phyloP scores from a whole-genome alignment of 2,797 vertebrate genomes.

The Danio choprae region DNA sequence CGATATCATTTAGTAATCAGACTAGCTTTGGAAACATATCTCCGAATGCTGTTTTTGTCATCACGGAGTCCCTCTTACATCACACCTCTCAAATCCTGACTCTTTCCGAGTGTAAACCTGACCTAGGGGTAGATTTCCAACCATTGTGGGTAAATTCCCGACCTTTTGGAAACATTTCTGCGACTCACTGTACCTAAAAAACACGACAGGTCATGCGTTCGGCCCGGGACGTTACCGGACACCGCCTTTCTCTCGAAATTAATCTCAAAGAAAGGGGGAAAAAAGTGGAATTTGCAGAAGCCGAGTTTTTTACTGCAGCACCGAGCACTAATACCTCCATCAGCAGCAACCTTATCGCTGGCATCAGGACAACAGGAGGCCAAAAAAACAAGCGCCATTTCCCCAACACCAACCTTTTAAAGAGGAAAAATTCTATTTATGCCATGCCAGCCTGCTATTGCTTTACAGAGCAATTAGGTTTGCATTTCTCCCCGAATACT shows the following conservation, averaged over 20 bases:
- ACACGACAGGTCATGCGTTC: conserved; percentile 40
- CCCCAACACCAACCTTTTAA: conserved; percentile 60
- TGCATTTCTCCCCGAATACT: conserved; percentile 56
- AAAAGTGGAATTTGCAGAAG: conserved; percentile 54
- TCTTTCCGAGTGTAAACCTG: conserved; percentile 16
- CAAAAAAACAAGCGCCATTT: conserved; percentile 61
- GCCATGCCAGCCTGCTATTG: conserved; percentile 56
- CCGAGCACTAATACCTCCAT: conserved; percentile 48
- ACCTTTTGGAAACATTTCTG: conserved; percentile 28
- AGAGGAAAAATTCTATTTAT: conserved; percentile 58
- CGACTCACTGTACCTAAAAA: conserved; percentile 14
- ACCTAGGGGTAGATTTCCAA: conserved; percentile 26
- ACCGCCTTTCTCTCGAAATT: conserved; percentile 42
- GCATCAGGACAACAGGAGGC: conserved; percentile 51
- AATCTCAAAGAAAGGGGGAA: conserved; percentile 46
- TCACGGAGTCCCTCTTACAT: conserved; percentile 21
- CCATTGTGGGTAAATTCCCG: conserved; percentile 29
- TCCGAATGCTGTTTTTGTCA: not conserved
- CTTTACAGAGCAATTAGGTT: conserved; percentile 61
- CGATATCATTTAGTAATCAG: not conserved
- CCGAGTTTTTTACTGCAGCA: conserved; percentile 34
- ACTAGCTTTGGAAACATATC: not conserved
- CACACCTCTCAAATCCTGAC: not conserved
- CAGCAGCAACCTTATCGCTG: conserved; percentile 57
- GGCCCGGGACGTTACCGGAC: conserved; percentile 37